Evolutionary conservation across 1,140 invertebrate species (phyloP).

Genomic region (Drosophila arizonae): DNA sequence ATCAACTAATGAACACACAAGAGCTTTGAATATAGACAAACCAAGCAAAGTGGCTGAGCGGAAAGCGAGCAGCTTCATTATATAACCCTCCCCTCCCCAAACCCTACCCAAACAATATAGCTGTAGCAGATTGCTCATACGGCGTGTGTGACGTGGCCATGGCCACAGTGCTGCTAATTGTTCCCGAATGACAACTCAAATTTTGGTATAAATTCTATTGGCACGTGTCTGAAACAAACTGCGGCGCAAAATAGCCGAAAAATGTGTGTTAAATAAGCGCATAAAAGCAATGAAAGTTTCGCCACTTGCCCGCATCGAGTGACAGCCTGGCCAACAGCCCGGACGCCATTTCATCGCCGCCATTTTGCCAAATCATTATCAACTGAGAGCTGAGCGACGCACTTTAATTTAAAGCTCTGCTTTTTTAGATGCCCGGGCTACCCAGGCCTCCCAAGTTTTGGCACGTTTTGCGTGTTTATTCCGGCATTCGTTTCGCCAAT

Average conservation of each 20-base stretch:
- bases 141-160: conserved; percentile 38
- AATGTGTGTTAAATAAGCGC: conserved; percentile 78
- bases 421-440: not conserved
- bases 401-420: conserved; percentile 62
- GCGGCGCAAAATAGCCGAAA: conserved; percentile 65
- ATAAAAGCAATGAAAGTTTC: conserved; percentile 75
- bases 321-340: conserved; percentile 32
- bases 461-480: conserved; percentile 53
- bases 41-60: not conserved
- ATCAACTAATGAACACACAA: conserved; percentile 35
- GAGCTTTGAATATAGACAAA: not conserved
- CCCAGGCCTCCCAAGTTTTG: conserved; percentile 25
- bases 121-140: conserved; percentile 50
- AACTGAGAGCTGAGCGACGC: conserved; percentile 16
- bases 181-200: conserved; percentile 69
- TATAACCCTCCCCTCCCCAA: conserved; percentile 15
- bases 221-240: conserved; percentile 47
- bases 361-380: conserved; percentile 72
- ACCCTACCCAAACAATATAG: not conserved
- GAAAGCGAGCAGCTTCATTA: conserved; percentile 60
- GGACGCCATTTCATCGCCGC: conserved; percentile 49
- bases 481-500: conserved; percentile 29
- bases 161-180: conserved; percentile 54
- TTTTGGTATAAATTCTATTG: conserved; percentile 48
- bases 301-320: conserved; percentile 63